phyloP scores from a whole-genome alignment of 1,140 invertebrate genomes.

The Anastrepha ludens region DNA sequence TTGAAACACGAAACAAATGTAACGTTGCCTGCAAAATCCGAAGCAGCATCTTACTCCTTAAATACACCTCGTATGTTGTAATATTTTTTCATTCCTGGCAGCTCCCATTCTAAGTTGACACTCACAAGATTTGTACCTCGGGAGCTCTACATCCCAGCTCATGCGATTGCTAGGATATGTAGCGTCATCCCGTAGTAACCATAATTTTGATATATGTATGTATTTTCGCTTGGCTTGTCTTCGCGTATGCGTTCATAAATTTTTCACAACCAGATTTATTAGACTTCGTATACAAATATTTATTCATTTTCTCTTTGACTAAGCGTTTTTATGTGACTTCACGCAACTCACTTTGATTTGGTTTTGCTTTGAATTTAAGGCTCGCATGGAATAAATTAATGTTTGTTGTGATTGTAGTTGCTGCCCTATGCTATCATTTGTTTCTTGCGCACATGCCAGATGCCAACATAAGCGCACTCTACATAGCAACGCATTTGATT shows the following conservation, averaged over 20 bases:
- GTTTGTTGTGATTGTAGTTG: neutral
- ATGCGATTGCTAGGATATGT: too few relatives aligned
- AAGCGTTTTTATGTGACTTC: neutral
- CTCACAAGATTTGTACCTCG: too few relatives aligned
- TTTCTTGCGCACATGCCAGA: too few relatives aligned
- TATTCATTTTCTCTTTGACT: neutral
- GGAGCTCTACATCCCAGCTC: too few relatives aligned
- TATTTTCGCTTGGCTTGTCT: neutral
- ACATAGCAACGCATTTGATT: neutral
- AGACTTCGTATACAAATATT: slow-evolving; percentile 1
- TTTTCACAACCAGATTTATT: slow-evolving; percentile 8
- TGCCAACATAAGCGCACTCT: neutral
- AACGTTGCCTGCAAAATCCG: too few relatives aligned
- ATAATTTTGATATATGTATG: too few relatives aligned
- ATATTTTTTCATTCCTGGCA: too few relatives aligned
- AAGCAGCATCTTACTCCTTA: too few relatives aligned
- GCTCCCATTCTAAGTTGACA: too few relatives aligned
- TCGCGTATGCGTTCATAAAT: neutral
- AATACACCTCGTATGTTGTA: too few relatives aligned
- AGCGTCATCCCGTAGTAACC: too few relatives aligned
- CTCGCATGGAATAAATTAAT: slow-evolving; percentile 6
- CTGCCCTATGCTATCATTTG: neutral
- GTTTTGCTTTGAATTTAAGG: neutral
- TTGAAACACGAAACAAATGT: too few relatives aligned
- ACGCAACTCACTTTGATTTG: neutral